Base-by-base conservation (phyloP, 2,113 vertebrate species). In the Campylorhamphus procurvoides region DNA sequence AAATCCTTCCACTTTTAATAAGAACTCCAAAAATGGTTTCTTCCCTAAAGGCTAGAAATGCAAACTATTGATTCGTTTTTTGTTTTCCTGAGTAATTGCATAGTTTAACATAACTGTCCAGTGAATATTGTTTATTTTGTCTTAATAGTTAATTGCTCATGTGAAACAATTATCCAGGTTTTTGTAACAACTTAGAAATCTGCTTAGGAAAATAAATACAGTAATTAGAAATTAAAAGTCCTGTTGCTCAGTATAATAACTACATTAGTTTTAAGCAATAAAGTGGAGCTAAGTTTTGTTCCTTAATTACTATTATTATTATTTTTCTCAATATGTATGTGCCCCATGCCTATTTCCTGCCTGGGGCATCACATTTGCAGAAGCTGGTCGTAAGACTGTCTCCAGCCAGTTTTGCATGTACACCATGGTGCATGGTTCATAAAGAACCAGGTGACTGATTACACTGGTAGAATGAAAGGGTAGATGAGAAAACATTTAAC, bases 401-500 rank as follows among this genome's bases (percentile, higher is more conserved):
- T 97, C 60, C 66, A 84, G 63, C 74, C 71, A 84, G 60, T 77
- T 95, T 88, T 80, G 49, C 3, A 0, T 85, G 77, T 91, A 52
- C 89, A 67, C 63, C 14, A 52, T 75, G 89, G 82, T 80, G 55
- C 40, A 75, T 9, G 39, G 73, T 50, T 93, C 74, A 92, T 91
- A 75, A 96, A 97, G 90, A 95, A 90, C 18, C 68, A 91, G 68
- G 39, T 95, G 84, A 68, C 27, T 93, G 89, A 96, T 96, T 90
- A 42, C 73, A 27, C 73, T 87, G 60, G 44, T 88, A 46, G 64
- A 92, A 90, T 14, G 20, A 75, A 86, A 90, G 83, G 60, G 73
- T 92, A 93, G 90, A 94, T 89, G 90, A 93, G 94, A 96, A 97
- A 96, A 94, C 96, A 94, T 95, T 97, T 91, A 97, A 90, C 94